Conservation (phyloP, 2,113 vertebrate genomes). For the Sapajus apella region DNA sequence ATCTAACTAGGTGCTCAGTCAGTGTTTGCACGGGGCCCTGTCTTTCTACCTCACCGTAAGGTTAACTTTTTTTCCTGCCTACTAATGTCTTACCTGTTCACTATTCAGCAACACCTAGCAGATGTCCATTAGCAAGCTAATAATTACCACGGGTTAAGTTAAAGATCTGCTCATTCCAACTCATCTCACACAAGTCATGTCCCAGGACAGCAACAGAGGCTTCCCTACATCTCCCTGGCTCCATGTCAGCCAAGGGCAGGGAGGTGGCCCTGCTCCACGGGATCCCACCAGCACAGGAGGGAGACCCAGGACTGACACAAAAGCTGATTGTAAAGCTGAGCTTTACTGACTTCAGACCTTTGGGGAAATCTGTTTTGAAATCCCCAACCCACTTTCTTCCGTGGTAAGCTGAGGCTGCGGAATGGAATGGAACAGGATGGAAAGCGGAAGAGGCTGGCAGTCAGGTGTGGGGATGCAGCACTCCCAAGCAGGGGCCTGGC, state of each 20-base stretch:
- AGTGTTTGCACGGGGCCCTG: fast-evolving
- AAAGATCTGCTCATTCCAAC: not conserved
- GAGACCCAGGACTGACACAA: fast-evolving
- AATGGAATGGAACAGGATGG: not conserved
- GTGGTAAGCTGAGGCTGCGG: not conserved
- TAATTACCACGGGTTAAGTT: slow-evolving; percentile 42
- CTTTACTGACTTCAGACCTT: not conserved
- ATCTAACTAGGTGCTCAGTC: not conserved
- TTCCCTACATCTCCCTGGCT: not conserved
- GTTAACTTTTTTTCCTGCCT: not conserved
- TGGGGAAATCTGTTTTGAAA: not conserved
- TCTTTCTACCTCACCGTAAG: not conserved
- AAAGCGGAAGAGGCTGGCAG: not conserved
- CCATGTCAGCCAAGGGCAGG: not conserved
- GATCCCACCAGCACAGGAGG: fast-evolving
- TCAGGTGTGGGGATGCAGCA: not conserved
- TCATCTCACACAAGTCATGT: too few relatives aligned
- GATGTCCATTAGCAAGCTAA: not conserved
- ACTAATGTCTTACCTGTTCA: not conserved
- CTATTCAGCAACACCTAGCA: not conserved
- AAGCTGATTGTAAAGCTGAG: not conserved
- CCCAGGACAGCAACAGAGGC: not conserved
- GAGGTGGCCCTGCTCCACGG: fast-evolving
- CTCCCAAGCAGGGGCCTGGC: too few relatives aligned
- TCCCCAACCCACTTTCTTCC: not conserved